Evolutionary conservation across 2,888 invertebrate genomes (phyloP), one percentile per base, ranked within the genome.

Genomic region (Osmoderma eremita): DNA sequence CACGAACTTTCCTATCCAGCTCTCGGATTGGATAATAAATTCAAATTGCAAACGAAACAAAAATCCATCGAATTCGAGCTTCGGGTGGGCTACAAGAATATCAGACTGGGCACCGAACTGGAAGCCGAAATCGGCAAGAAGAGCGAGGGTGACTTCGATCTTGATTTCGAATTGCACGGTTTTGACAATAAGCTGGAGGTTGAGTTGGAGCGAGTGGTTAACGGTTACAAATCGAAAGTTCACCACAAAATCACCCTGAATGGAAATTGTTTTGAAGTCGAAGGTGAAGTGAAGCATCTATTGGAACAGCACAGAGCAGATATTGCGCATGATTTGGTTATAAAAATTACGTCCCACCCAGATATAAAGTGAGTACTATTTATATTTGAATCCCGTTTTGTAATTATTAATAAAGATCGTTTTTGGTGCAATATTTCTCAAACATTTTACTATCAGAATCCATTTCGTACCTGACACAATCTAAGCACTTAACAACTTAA

Each of bases 211-310:
- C 84, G 90, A 15, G 85, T 87, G 45, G 83, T 88, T 1, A 77
- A 85, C 0, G 86, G 85, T 0, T 79, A 85, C 30, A 88, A 88
- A 75, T 88, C 88, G 0, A 89, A 90, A 76, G 84, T 88, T 45
- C 84, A 85, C 45, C 87, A 89, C 74, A 85, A 84, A 39, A 68
- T 91, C 6, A 84, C 84, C 3, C 72, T 91, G 13, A 87, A 87
- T 50, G 85, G 88, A 10, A 88, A 87, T 58, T 90, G 86, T 75
- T 86, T 89, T 74, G 87, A 88, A 74, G 79, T 89, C 0, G 86
- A 86, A 24, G 88, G 89, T 53, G 84, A 85, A 0, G 80, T 90
- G 0, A 80, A 83, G 0, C 88, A 90, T 75, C 85, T 84, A 61
- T 78, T 84, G 2, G 84, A 84, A 72, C 82, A 84, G 0, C 85